These are phyloP conservation scores for Butorides virescens DNA, from an alignment of 2,113 vertebrate genomes.

Conservation along the genomic window DNA sequence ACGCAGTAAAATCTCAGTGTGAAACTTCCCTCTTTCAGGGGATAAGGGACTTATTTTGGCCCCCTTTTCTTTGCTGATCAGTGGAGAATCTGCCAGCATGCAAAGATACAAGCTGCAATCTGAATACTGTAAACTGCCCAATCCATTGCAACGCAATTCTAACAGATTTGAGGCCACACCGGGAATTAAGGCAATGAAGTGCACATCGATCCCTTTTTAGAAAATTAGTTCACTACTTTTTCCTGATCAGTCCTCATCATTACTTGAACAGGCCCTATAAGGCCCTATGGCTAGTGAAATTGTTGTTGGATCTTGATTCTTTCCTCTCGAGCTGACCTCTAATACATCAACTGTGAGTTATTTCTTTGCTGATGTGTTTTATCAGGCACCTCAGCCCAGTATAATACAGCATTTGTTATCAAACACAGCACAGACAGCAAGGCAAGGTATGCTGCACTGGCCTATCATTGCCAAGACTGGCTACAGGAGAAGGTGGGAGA, in stretches of 20 bases:
- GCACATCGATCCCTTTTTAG: not conserved
- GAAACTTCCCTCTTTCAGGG: not conserved
- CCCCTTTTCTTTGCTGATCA: not conserved
- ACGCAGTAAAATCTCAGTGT: not conserved
- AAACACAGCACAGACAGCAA: not conserved
- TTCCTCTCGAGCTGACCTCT: not conserved
- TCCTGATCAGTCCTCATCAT: not conserved
- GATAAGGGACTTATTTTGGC: not conserved
- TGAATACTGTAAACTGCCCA: not conserved
- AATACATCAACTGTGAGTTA: not conserved
- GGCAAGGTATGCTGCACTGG: not conserved
- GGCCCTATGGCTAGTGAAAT: not conserved
- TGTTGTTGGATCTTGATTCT: not conserved
- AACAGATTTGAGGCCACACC: not conserved
- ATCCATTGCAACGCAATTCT: not conserved
- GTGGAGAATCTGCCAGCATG: not conserved
- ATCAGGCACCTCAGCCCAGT: not conserved
- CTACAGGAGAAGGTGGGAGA: not conserved
- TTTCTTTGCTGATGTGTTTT: not conserved
- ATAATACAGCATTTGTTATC: not conserved
- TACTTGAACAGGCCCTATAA: not conserved
- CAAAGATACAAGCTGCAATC: not conserved
- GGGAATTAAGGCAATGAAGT: not conserved
- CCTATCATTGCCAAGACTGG: not conserved
- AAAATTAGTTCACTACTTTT: not conserved